Conservation (phyloP, 2,113 vertebrate genomes). For the Alosa alosa region DNA sequence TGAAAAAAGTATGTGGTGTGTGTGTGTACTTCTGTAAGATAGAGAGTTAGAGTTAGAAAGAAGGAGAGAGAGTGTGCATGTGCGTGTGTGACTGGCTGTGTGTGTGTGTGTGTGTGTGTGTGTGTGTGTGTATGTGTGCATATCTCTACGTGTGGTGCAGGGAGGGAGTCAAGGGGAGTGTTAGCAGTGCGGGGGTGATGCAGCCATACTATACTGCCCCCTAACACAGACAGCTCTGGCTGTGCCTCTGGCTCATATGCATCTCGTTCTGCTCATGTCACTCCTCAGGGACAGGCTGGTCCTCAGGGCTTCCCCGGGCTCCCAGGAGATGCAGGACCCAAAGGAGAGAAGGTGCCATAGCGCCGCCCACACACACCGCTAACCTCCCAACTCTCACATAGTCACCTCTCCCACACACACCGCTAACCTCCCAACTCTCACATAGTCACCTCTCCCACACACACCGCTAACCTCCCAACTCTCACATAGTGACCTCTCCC, state of each 20-base stretch:
- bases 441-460: too few relatives aligned
- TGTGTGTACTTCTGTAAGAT: too few relatives aligned
- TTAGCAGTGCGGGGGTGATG: background rate
- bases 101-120: background rate
- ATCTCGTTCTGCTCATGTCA: background rate
- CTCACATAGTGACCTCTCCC: too few relatives aligned
- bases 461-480: too few relatives aligned
- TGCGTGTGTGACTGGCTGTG: background rate
- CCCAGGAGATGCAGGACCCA: conserved; percentile 68
- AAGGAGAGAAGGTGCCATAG: conserved; percentile 77
- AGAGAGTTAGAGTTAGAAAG: too few relatives aligned
- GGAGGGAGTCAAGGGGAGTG: background rate
- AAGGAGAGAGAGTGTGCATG: too few relatives aligned
- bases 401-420: too few relatives aligned
- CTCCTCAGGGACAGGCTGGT: conserved; percentile 68
- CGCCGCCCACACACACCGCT: background rate
- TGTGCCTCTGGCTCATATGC: background rate
- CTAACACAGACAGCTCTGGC: background rate
- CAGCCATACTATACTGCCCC: background rate
- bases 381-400: background rate
- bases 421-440: too few relatives aligned
- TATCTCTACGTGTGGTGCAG: background rate
- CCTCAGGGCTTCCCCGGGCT: conserved; percentile 70
- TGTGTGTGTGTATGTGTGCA: background rate
- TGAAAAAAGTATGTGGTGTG: background rate